Percentiles rank a stretch among this genome's conserved stretches.
Conservation (phyloP, 2,113 vertebrate genomes). For the Coryphaenoides rupestris region DNA sequence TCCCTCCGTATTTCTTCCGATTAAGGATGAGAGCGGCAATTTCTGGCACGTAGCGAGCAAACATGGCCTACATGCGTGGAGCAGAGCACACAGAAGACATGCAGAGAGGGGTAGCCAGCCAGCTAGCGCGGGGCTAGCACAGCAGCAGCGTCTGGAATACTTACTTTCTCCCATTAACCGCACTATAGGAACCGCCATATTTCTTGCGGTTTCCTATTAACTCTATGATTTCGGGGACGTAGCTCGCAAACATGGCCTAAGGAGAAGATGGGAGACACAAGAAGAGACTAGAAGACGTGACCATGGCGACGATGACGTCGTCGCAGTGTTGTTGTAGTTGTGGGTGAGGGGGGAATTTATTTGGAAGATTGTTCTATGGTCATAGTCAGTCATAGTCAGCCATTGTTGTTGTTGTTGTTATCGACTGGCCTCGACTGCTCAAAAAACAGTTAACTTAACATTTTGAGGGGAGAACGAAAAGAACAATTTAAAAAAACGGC, state of each 20-base stretch:
- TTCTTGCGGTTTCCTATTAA: conserved; percentile 99
- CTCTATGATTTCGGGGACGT: conserved; percentile 99
- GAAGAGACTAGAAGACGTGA: conserved; percentile 94
- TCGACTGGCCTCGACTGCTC: too few species aligned
- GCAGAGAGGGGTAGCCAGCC: conserved; percentile 96
- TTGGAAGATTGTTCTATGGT: conserved; percentile 1
- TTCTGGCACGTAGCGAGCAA: conserved; percentile 99
- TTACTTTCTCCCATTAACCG: conserved; percentile 95
- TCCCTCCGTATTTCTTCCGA: conserved; percentile 99
- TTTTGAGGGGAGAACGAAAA: neutral
- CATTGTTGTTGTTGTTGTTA: conserved; percentile 7
- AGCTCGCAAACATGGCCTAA: conserved; percentile 99
- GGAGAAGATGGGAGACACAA: conserved; percentile 99
- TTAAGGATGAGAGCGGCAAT: conserved; percentile 99
- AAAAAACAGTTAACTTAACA: too few species aligned
- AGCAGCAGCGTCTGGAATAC: conserved; percentile 90
- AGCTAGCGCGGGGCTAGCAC: conserved; percentile 81
- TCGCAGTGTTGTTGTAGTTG: conserved; percentile 49
- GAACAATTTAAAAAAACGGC: too few species aligned
- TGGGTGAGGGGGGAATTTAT: conserved; percentile 3
- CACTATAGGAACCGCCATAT: conserved; percentile 99
- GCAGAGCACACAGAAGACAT: conserved; percentile 92
- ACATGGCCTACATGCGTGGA: conserved; percentile 99
- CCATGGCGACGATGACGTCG: conserved; percentile 61
- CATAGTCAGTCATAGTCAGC: neutral